Evolutionary conservation across 2,797 vertebrate species (phyloP).

Genomic region (Falco peregrinus): DNA sequence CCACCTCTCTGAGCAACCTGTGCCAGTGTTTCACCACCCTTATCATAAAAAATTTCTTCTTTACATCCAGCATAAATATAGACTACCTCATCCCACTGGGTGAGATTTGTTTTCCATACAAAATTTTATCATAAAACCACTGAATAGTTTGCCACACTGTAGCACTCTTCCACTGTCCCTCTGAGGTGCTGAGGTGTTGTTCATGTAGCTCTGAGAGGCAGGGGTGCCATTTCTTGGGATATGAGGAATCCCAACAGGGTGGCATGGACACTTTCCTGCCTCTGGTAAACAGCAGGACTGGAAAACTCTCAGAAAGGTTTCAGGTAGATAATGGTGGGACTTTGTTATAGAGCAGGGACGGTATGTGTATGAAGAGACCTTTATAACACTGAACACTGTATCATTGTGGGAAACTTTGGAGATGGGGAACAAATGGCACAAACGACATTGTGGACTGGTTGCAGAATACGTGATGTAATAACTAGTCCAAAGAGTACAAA

Average conservation of each 20-base stretch:
- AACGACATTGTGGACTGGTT: rapidly evolving
- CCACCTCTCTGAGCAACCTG: too few species aligned
- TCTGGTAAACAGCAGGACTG: not conserved
- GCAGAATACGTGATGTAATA: not conserved
- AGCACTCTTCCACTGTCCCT: too few species aligned
- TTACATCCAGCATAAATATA: not conserved
- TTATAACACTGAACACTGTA: not conserved
- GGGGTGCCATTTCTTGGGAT: not conserved
- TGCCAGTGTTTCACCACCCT: too few species aligned
- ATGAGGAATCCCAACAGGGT: not conserved
- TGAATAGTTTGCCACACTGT: not conserved
- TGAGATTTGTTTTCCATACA: not conserved
- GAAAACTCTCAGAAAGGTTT: not conserved
- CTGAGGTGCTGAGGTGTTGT: not conserved
- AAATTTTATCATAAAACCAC: not conserved
- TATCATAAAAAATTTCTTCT: too few species aligned
- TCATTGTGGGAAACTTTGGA: not conserved
- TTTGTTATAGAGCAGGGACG: not conserved
- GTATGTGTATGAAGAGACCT: not conserved
- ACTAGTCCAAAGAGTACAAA: not conserved
- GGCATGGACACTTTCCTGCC: not conserved
- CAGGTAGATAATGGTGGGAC: not conserved
- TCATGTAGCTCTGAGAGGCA: not conserved
- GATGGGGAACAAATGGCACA: not conserved
- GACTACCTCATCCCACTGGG: not conserved